These are phyloP conservation scores for Habroteleia sp. DNA, from an alignment of 2,888 invertebrate genomes.

Conservation along the genomic window DNA sequence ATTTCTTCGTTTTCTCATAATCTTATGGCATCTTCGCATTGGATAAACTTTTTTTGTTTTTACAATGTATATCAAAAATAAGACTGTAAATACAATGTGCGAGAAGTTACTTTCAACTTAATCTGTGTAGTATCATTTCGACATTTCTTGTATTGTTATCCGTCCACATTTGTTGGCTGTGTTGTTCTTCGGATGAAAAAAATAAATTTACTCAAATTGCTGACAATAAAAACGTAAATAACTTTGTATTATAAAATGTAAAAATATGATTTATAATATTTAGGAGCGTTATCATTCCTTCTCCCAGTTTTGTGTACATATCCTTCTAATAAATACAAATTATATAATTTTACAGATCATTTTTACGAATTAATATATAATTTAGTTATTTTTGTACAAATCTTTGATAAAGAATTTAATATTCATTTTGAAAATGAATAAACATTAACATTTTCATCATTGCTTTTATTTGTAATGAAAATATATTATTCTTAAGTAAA, in stretches of 20 bases:
- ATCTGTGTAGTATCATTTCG: slow-evolving; percentile 31
- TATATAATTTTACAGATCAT: slow-evolving; percentile 13
- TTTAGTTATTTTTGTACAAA: too few relatives aligned
- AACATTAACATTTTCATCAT: too few relatives aligned
- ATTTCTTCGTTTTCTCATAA: neutral
- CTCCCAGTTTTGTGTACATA: slow-evolving; percentile 15
- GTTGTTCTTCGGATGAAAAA: slow-evolving; percentile 50
- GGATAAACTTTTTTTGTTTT: slow-evolving; percentile 4
- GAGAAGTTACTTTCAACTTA: slow-evolving; percentile 38
- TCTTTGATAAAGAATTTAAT: too few relatives aligned
- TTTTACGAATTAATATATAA: too few relatives aligned
- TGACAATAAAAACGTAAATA: slow-evolving; percentile 55
- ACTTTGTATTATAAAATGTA: slow-evolving; percentile 32
- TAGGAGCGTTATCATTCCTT: slow-evolving; percentile 2
- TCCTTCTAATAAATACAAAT: slow-evolving; percentile 15
- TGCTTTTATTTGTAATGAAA: too few relatives aligned
- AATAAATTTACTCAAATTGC: slow-evolving; percentile 54
- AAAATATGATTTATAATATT: slow-evolving; percentile 6
- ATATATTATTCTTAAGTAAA: too few relatives aligned
- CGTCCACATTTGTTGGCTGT: slow-evolving; percentile 63
- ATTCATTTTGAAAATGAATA: too few relatives aligned
- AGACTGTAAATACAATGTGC: slow-evolving; percentile 54
- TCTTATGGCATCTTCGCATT: slow-evolving; percentile 9
- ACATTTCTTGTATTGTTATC: slow-evolving; percentile 56
- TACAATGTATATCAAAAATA: slow-evolving; percentile 18